Evolutionary conservation across 2,888 invertebrate species (phyloP).

Genomic region (Acleris laterana): DNA sequence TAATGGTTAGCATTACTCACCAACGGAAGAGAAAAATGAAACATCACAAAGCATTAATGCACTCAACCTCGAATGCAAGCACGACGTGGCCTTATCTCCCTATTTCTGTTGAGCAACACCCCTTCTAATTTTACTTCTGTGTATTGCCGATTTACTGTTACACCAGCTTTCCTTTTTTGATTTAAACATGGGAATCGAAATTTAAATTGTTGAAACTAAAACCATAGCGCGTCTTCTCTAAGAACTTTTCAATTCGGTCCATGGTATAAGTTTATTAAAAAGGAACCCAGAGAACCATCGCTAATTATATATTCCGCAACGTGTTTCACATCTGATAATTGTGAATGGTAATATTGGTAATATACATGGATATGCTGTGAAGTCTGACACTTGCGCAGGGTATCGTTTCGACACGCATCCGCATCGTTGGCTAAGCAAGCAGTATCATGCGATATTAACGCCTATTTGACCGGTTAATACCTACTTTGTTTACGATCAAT

Average conservation of each 20-base stretch:
- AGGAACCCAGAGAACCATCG: no score
- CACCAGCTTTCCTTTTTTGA: background rate
- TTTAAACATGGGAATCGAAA: background rate
- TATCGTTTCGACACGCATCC: constrained; percentile 52
- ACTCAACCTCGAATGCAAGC: constrained; percentile 55
- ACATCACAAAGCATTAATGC: constrained; percentile 47
- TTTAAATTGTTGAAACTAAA: no score
- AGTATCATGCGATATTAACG: constrained; percentile 35
- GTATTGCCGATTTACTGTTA: constrained; percentile 14
- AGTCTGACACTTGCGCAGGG: constrained; percentile 28
- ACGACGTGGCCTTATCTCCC: constrained; percentile 49
- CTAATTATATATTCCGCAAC: no score
- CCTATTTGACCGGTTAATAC: constrained; percentile 32
- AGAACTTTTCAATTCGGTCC: no score
- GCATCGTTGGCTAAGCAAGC: constrained; percentile 40
- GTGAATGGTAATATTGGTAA: background rate
- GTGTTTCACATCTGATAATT: no score
- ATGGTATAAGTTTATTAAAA: no score
- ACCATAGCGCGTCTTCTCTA: no score
- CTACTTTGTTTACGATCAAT: constrained; percentile 40
- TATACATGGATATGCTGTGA: constrained; percentile 6
- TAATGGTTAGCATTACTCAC: constrained; percentile 3
- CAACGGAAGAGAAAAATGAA: constrained; percentile 38
- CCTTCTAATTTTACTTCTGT: constrained; percentile 56
- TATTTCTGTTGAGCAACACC: constrained; percentile 53